Percentiles rank a stretch among this genome's conserved stretches.
These are phyloP conservation scores for Rhamnusium bicolor DNA, from an alignment of 2,888 invertebrate species.

Conservation along the genomic window DNA sequence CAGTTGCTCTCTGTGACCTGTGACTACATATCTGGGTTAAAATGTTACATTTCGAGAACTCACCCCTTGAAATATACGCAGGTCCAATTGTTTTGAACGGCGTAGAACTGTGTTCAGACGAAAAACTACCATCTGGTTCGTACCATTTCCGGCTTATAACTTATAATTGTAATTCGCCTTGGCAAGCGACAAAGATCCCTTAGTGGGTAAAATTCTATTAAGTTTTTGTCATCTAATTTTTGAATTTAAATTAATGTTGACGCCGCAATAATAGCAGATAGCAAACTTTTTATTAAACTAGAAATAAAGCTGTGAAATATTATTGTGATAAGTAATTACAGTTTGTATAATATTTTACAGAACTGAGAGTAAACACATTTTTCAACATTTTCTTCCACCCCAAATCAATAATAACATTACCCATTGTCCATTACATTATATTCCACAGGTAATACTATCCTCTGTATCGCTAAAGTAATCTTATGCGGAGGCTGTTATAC, in stretches of 20 bases:
- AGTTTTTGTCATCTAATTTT: neutral
- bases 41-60: neutral
- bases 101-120: neutral
- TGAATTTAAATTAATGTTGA: neutral
- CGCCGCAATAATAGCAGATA: no score
- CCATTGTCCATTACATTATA: no score
- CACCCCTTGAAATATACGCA: neutral
- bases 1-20: neutral
- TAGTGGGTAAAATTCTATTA: neutral
- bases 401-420: no score
- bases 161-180: neutral
- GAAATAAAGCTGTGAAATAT: no score
- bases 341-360: no score
- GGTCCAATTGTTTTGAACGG: slow-evolving; percentile 1
- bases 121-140: neutral
- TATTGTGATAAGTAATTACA: no score
- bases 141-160: slow-evolving; percentile 13
- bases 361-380: no score
- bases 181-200: neutral
- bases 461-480: no score
- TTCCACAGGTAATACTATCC: no score
- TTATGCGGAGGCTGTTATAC: no score
- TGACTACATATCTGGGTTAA: neutral
- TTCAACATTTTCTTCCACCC: no score
- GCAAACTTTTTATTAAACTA: no score